These are phyloP conservation scores for Arothron firmamentum DNA, from an alignment of 2,113 vertebrate genomes.

Conservation along the genomic window DNA sequence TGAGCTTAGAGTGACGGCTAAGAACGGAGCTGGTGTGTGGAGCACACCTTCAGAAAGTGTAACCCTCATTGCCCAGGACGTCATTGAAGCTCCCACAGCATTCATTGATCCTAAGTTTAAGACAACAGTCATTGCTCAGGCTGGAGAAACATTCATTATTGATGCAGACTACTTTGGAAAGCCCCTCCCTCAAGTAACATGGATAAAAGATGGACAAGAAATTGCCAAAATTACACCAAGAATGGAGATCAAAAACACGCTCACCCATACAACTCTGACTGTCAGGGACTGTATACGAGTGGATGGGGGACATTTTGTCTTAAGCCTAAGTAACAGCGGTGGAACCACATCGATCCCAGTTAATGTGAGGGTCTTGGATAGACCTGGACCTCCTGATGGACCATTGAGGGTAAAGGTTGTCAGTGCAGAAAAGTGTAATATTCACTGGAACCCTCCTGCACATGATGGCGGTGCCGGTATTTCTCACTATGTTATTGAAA, in stretches of 20 bases:
- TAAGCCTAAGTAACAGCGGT: slow-evolving; percentile 89
- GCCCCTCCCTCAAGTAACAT: slow-evolving; percentile 85
- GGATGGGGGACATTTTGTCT: slow-evolving; percentile 88
- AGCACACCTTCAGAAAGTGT: slow-evolving; percentile 89
- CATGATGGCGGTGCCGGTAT: slow-evolving; percentile 91
- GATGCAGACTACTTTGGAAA: slow-evolving; percentile 94
- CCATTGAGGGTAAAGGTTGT: slow-evolving; percentile 86
- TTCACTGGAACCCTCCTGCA: slow-evolving; percentile 88
- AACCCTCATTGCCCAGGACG: slow-evolving; percentile 91
- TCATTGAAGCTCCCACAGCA: slow-evolving; percentile 89
- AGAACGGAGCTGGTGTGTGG: slow-evolving; percentile 90
- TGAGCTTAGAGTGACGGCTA: slow-evolving; percentile 95
- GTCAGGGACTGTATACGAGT: slow-evolving; percentile 89
- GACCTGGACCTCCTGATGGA: slow-evolving; percentile 89
- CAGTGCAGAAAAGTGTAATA: slow-evolving; percentile 92
- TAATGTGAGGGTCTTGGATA: slow-evolving; percentile 93
- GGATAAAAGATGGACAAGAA: slow-evolving; percentile 92
- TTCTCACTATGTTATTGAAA: slow-evolving; percentile 93
- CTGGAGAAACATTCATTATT: slow-evolving; percentile 89
- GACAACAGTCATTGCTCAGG: slow-evolving; percentile 82
- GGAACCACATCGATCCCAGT: slow-evolving; percentile 87
- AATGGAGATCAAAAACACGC: slow-evolving; percentile 89
- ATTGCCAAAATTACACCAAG: slow-evolving; percentile 85
- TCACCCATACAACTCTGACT: slow-evolving; percentile 84
- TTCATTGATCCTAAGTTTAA: slow-evolving; percentile 90